Conservation (phyloP, 2,888 invertebrate genomes). For the Leptinotarsa rubiginosa region DNA sequence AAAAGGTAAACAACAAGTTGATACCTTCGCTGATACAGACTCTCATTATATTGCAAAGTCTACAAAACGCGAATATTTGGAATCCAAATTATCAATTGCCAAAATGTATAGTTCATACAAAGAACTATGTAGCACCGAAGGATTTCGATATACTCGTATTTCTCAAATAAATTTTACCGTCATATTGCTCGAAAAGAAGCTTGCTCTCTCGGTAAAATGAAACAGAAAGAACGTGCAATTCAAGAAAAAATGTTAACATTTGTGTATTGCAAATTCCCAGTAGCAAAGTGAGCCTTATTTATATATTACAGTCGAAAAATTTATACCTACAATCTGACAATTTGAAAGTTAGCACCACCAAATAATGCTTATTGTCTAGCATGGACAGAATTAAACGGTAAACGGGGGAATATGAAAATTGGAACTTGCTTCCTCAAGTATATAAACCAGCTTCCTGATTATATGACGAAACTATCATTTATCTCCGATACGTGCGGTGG, state of each 20-base stretch:
- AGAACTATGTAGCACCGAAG: too few relatives aligned
- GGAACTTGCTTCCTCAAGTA: not conserved
- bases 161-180: conserved; percentile 23
- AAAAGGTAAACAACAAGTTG: conserved; percentile 45
- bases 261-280: conserved; percentile 32
- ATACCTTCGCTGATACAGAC: conserved; percentile 47
- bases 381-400: not conserved
- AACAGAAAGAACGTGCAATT: conserved; percentile 12
- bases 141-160: too few relatives aligned
- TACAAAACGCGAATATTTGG: conserved; percentile 41
- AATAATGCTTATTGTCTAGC: not conserved
- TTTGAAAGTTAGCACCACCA: conserved; percentile 6
- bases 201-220: not conserved
- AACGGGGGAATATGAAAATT: not conserved
- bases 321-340: conserved; percentile 5
- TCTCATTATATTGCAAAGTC: conserved; percentile 44
- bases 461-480: not conserved
- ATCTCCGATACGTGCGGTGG: conserved; percentile 3
- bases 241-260: conserved; percentile 20
- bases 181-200: not conserved
- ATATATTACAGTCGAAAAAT: conserved; percentile 26
- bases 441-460: conserved; percentile 2
- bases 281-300: conserved; percentile 21
- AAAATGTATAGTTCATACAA: conserved; percentile 48
- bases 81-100: conserved; percentile 37